Evolutionary conservation across 2,797 vertebrate genomes (phyloP).

Genomic region (Acanthurus lineatus): DNA sequence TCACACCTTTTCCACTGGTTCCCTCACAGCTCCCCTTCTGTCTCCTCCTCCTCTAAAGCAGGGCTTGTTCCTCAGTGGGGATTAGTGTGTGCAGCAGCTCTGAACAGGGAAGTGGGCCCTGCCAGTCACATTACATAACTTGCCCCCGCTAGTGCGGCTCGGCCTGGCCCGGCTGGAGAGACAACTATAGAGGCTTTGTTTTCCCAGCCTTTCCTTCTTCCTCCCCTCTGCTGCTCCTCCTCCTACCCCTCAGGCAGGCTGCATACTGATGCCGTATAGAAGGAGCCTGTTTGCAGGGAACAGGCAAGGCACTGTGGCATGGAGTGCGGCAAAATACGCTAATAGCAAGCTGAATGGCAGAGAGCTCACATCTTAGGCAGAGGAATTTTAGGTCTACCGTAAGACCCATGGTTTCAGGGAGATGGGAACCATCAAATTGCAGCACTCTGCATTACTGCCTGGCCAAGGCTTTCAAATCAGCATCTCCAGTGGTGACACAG

Average conservation of each 20-base stretch:
- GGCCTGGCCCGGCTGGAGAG: conserved; percentile 83
- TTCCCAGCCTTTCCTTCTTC: conserved; percentile 80
- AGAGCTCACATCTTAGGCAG: conserved; percentile 70
- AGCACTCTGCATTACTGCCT: conserved; percentile 30
- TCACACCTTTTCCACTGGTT: conserved; percentile 66
- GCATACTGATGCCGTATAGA: conserved; percentile 86
- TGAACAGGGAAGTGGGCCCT: conserved; percentile 83
- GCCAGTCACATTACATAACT: conserved; percentile 90
- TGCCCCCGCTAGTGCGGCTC: conserved; percentile 77
- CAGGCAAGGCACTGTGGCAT: conserved; percentile 83
- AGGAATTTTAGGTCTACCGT: conserved; percentile 74
- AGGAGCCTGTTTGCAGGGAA: conserved; percentile 86
- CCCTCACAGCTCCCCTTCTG: conserved; percentile 56
- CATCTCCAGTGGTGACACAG: conserved; percentile 24
- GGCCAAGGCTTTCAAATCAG: conserved; percentile 35
- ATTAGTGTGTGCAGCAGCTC: conserved; percentile 83
- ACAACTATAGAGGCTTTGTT: conserved; percentile 90
- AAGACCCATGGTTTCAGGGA: conserved; percentile 62
- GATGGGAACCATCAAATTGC: conserved; percentile 38
- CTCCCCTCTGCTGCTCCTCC: conserved; percentile 73
- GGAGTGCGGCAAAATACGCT: conserved; percentile 76
- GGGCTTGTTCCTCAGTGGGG: conserved; percentile 80
- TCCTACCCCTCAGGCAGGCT: conserved; percentile 77
- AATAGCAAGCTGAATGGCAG: conserved; percentile 81
- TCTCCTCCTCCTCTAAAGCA: conserved; percentile 62